Conservation (phyloP, 1,140 invertebrate species). For the Leptinotarsa texana region DNA sequence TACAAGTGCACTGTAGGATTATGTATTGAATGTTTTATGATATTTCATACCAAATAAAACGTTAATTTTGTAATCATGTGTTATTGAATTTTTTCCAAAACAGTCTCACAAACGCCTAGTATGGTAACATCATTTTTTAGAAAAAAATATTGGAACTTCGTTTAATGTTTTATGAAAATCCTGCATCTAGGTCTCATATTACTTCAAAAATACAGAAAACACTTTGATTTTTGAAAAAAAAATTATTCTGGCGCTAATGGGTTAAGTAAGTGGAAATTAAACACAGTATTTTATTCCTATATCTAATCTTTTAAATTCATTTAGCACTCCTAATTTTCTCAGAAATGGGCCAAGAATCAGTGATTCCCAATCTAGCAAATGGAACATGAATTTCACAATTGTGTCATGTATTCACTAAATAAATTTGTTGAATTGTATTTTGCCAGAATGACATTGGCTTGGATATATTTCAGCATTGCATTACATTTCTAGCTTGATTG, state of each 20-base stretch:
- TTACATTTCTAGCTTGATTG: slow-evolving; percentile 70
- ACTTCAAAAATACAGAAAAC: neutral
- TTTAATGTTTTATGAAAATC: neutral
- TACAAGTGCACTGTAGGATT: neutral
- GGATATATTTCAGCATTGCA: no score
- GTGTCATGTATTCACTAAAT: no score
- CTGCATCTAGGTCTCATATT: neutral
- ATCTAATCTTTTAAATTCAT: no score
- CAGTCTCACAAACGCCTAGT: neutral
- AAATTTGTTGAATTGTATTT: no score
- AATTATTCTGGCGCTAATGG: no score
- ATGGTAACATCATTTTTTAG: neutral
- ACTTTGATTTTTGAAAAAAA: neutral
- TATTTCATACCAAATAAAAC: neutral
- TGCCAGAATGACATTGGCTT: no score
- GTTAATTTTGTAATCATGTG: neutral
- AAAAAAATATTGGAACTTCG: neutral
- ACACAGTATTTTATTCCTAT: no score
- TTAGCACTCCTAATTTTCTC: no score
- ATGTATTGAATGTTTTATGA: neutral
- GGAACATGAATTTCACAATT: no score
- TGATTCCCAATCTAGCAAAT: no score
- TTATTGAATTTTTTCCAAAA: neutral
- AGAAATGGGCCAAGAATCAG: no score
- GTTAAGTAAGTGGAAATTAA: no score